Percentiles rank a stretch among this genome's conserved stretches.
These are phyloP conservation scores for Scrobipalpa atriplicella DNA, from an alignment of 2,888 invertebrate species.

Conservation along the genomic window DNA sequence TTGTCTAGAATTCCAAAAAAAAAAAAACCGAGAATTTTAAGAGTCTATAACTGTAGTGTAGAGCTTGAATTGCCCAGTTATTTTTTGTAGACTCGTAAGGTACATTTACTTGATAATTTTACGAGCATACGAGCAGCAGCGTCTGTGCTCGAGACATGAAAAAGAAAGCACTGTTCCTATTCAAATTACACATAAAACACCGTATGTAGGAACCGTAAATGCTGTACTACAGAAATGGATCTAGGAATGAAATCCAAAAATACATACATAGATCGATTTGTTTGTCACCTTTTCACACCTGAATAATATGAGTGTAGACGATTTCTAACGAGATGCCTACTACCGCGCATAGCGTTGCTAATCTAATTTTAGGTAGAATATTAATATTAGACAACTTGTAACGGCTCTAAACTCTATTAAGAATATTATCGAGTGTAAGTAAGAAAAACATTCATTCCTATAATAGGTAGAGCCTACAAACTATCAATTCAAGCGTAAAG, in stretches of 20 bases:
- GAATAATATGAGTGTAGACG: too few species aligned
- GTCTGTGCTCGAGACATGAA: slow-evolving; percentile 23
- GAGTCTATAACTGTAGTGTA: not conserved
- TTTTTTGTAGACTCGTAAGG: not conserved
- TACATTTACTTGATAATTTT: slow-evolving; percentile 44
- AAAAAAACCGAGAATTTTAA: too few species aligned
- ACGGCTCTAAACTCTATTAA: too few species aligned
- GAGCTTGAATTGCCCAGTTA: slow-evolving; percentile 1
- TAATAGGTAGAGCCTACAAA: not conserved
- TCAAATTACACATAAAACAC: slow-evolving; percentile 31
- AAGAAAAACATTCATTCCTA: too few species aligned
- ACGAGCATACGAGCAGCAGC: slow-evolving; percentile 38
- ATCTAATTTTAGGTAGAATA: too few species aligned
- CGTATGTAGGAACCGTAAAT: slow-evolving; percentile 20
- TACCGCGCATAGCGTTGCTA: too few species aligned
- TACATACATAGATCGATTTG: too few species aligned
- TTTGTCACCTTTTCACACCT: too few species aligned
- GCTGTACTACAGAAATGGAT: slow-evolving; percentile 2
- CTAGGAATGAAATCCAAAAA: not conserved
- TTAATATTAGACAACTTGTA: too few species aligned
- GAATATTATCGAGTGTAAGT: too few species aligned
- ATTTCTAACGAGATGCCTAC: too few species aligned
- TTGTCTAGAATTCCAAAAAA: too few species aligned
- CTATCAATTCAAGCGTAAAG: not conserved
- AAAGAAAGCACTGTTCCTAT: slow-evolving; percentile 29